phyloP scores from a whole-genome alignment of 2,113 vertebrate species.

The Notechis scutatus region DNA sequence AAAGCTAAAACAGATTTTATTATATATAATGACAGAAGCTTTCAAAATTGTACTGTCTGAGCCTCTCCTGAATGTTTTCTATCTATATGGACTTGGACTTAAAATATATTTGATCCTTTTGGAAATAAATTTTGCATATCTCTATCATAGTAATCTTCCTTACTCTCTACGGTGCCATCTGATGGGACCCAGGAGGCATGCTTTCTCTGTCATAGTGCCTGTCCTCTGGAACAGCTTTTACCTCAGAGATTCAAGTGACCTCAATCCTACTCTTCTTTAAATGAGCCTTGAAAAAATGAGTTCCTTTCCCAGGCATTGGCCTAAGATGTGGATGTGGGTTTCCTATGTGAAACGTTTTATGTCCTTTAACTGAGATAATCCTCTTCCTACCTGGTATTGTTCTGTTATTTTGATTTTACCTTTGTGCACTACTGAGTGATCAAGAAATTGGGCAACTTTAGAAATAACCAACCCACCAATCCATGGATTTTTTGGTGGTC shows the following conservation, averaged over 20 bases:
- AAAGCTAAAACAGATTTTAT: background rate
- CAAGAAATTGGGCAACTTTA: background rate
- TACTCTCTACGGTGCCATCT: background rate
- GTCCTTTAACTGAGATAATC: background rate
- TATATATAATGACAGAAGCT: background rate
- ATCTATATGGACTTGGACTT: background rate
- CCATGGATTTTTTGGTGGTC: background rate
- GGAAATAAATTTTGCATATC: background rate
- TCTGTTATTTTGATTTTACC: background rate
- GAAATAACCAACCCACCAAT: background rate
- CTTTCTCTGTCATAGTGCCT: background rate
- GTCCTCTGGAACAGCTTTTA: background rate
- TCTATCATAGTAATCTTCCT: background rate
- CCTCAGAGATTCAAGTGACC: background rate
- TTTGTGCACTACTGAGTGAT: background rate
- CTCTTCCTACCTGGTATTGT: background rate
- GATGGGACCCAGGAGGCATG: background rate
- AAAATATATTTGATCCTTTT: background rate
- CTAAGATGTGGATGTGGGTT: background rate
- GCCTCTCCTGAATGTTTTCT: background rate
- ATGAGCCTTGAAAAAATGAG: background rate
- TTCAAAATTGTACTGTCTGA: background rate
- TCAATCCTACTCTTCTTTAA: background rate
- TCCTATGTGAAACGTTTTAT: background rate
- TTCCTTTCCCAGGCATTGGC: background rate